These are phyloP conservation scores for Agrotis exclamationis DNA, from an alignment of 2,888 invertebrate species.

Conservation along the genomic window DNA sequence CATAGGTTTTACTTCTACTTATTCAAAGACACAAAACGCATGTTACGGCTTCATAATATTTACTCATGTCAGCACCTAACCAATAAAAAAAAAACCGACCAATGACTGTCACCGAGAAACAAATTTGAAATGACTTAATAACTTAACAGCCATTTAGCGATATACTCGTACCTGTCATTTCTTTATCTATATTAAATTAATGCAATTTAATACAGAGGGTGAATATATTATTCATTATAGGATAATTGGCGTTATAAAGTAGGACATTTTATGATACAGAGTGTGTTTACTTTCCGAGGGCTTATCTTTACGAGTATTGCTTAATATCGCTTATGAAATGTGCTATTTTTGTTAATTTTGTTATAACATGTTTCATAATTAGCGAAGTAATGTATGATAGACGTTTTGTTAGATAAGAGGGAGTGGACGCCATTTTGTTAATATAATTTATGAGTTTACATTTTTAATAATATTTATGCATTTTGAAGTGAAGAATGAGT, in stretches of 20 bases:
- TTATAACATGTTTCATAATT: conserved; percentile 62
- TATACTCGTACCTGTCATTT: conserved; percentile 60
- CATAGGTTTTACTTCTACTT: not conserved
- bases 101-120: conserved; percentile 24
- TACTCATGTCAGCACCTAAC: conserved; percentile 16
- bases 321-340: conserved; percentile 64
- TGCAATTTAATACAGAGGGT: conserved; percentile 69
- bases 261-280: conserved; percentile 73
- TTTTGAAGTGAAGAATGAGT: conserved; percentile 13
- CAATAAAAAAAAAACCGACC: conserved; percentile 33
- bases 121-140: conserved; percentile 46
- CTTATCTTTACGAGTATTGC: conserved; percentile 73
- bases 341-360: conserved; percentile 62
- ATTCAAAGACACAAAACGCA: conserved; percentile 17
- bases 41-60: conserved; percentile 14
- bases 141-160: conserved; percentile 49
- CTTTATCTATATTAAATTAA: conserved; percentile 42
- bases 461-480: conserved; percentile 16
- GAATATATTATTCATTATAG: conserved; percentile 74
- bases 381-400: conserved; percentile 53
- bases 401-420: conserved; percentile 45
- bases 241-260: conserved; percentile 75
- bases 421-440: conserved; percentile 42
- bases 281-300: conserved; percentile 63
- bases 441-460: conserved; percentile 34